These are phyloP conservation scores for Drosophila saltans DNA, from an alignment of 1,140 invertebrate species.

Conservation along the genomic window DNA sequence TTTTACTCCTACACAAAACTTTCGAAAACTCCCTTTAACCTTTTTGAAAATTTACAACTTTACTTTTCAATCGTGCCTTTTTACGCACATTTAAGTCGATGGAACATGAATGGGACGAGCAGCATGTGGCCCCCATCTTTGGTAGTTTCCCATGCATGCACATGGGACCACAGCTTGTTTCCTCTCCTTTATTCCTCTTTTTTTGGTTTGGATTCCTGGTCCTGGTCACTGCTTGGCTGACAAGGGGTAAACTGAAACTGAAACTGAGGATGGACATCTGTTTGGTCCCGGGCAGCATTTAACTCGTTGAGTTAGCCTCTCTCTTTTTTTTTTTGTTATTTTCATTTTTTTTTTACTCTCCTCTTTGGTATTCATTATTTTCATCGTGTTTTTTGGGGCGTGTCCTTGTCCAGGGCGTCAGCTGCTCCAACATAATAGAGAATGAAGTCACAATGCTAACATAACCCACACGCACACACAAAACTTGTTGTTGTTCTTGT, in stretches of 20 bases:
- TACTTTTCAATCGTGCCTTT: conserved; percentile 4
- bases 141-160: conserved; percentile 15
- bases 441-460: conserved; percentile 46
- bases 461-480: conserved; percentile 12
- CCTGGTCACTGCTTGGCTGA: conserved; percentile 45
- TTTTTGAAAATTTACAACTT: conserved; percentile 12
- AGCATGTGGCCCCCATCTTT: conserved; percentile 4
- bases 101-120: conserved; percentile 3
- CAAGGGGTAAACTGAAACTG: conserved; percentile 25
- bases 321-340: conserved; percentile 41
- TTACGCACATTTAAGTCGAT: conserved; percentile 1
- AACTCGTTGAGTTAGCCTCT: conserved; percentile 29
- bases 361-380: conserved; percentile 51
- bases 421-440: conserved; percentile 53
- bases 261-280: neutral
- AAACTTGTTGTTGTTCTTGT: neutral
- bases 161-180: conserved; percentile 31
- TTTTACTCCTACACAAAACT: neutral
- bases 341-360: conserved; percentile 5
- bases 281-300: conserved; percentile 12
- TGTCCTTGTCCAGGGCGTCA: conserved; percentile 45
- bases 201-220: conserved; percentile 6
- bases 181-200: neutral
- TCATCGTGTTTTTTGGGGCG: conserved; percentile 36
- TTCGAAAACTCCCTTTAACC: conserved; percentile 1